These are phyloP conservation scores for Eubasilissa regina DNA, from an alignment of 1,140 invertebrate genomes.

Conservation along the genomic window DNA sequence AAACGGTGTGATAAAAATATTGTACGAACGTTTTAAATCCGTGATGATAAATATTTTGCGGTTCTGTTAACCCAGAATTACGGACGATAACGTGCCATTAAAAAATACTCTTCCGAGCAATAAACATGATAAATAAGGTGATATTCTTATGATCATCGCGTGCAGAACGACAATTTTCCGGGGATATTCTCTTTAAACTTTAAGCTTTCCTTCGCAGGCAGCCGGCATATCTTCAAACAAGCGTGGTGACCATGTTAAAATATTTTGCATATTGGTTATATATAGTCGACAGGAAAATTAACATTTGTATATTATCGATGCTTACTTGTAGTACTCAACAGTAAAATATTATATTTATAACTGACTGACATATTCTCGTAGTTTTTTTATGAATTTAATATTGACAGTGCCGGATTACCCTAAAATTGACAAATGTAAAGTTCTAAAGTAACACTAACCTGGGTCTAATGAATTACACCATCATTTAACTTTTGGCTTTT, in stretches of 20 bases:
- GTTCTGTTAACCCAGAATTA: too few species aligned
- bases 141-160: constrained; percentile 24
- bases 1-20: too few species aligned
- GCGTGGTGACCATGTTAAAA: not conserved
- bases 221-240: not conserved
- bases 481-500: too few species aligned
- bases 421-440: too few species aligned
- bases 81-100: too few species aligned
- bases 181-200: not conserved
- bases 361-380: not conserved
- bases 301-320: not conserved
- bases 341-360: not conserved
- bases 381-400: too few species aligned
- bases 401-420: too few species aligned
- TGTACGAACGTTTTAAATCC: too few species aligned
- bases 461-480: too few species aligned
- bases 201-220: not conserved
- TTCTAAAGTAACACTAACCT: too few species aligned
- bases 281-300: not conserved
- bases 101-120: not conserved
- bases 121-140: constrained; percentile 40
- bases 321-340: not conserved
- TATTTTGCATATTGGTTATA: too few species aligned
- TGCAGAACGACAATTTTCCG: constrained; percentile 2
- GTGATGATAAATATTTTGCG: too few species aligned